phyloP scores from a whole-genome alignment of 2,113 vertebrate species.

The Brevimyrus niger region DNA sequence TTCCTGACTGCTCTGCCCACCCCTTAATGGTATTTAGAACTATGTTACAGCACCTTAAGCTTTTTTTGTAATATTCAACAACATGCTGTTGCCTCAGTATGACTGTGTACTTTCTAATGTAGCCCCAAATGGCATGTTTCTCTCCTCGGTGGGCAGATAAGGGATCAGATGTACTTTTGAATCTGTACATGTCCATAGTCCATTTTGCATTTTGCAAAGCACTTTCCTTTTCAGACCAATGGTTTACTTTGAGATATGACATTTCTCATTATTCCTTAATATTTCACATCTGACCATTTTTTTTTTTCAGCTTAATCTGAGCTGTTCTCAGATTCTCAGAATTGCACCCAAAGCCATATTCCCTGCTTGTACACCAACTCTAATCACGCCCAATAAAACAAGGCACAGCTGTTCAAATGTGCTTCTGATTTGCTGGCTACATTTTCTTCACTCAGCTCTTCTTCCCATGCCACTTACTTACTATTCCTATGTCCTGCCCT shows the following conservation, averaged over 20 bases:
- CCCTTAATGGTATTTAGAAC: background rate
- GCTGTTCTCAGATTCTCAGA: background rate
- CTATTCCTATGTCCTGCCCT: background rate
- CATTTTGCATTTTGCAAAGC: background rate
- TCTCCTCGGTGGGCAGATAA: background rate
- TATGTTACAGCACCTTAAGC: too few relatives aligned
- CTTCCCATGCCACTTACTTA: background rate
- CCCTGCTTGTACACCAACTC: background rate
- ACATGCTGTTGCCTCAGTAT: background rate
- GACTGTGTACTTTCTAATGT: background rate
- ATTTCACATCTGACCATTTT: background rate
- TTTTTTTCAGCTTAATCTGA: background rate
- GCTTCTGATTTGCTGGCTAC: background rate
- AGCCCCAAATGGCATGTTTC: background rate
- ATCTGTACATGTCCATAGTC: background rate
- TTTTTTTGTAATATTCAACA: background rate
- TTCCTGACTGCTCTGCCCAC: background rate
- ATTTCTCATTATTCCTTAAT: background rate
- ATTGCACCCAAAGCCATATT: background rate
- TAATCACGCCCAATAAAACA: background rate
- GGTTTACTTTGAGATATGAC: background rate
- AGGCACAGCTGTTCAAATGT: background rate
- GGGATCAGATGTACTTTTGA: background rate
- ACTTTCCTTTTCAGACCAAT: background rate
- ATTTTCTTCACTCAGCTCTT: background rate